phyloP scores from a whole-genome alignment of 2,797 vertebrate genomes.

The Poeciliopsis paucimaculata region DNA sequence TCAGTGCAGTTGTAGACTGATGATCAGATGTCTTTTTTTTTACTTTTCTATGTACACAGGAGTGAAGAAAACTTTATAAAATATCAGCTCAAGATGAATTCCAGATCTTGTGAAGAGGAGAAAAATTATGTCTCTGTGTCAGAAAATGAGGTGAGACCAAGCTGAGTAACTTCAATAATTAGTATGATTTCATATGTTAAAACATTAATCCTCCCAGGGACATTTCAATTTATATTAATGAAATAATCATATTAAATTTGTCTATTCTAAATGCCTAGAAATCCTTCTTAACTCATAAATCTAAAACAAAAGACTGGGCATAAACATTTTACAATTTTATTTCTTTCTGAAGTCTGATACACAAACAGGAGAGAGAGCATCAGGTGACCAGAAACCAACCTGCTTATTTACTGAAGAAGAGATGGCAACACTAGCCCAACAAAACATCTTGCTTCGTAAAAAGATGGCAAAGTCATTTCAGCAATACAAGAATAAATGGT shows the following conservation, averaged over 20 bases:
- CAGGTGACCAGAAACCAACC: too few species aligned
- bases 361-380: not conserved
- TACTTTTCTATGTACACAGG: not conserved
- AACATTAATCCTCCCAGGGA: not conserved
- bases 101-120: slow-evolving; percentile 33
- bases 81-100: slow-evolving; percentile 63
- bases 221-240: not conserved
- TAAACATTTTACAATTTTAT: too few species aligned
- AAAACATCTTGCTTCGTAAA: not conserved
- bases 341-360: not conserved
- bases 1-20: not conserved
- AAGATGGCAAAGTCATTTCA: slow-evolving; percentile 6
- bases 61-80: not conserved
- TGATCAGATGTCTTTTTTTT: not conserved
- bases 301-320: too few species aligned
- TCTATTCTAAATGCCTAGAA: too few species aligned
- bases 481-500: not conserved
- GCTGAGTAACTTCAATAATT: not conserved
- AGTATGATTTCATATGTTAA: too few species aligned
- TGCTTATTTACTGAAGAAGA: not conserved
- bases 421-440: not conserved
- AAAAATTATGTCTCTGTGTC: slow-evolving; percentile 63
- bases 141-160: slow-evolving; percentile 6
- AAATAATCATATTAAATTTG: too few species aligned
- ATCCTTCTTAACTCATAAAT: too few species aligned